Conservation (phyloP, 1,140 invertebrate genomes). For the Caenorhabditis brenneri region DNA sequence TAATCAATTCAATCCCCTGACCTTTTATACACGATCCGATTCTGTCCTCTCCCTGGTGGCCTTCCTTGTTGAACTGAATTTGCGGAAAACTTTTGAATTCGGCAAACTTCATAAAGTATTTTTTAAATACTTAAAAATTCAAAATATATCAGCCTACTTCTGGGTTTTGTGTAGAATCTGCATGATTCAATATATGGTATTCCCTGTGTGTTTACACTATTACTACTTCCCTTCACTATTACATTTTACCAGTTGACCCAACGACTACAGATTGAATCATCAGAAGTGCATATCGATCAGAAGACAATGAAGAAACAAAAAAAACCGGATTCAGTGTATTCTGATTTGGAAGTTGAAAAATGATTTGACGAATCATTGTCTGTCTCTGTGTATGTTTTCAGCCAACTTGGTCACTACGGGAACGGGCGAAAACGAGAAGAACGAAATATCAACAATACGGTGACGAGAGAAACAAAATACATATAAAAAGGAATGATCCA, state of each 20-base stretch:
- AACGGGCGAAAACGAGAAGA: background rate
- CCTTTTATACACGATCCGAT: background rate
- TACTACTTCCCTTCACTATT: background rate
- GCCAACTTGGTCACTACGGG: conserved; percentile 18
- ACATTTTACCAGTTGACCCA: background rate
- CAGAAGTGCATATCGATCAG: conserved; percentile 20
- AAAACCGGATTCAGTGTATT: conserved; percentile 2
- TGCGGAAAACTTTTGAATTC: conserved; percentile 3
- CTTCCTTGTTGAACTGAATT: background rate
- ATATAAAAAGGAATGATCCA: background rate
- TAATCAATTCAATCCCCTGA: background rate
- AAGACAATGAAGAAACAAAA: background rate
- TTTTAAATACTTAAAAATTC: background rate
- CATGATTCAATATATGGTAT: background rate
- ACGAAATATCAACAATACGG: background rate
- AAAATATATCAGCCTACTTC: background rate
- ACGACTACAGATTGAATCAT: background rate
- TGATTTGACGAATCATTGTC: background rate
- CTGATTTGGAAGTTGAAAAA: background rate
- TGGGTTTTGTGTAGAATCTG: background rate
- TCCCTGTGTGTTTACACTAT: background rate
- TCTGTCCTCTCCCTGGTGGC: background rate
- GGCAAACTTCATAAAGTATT: background rate
- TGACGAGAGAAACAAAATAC: background rate
- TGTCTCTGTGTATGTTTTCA: background rate